Evolutionary conservation across 2,113 vertebrate genomes (phyloP), one percentile per base, ranked within the genome.

Genomic region (Hystrix brachyura): DNA sequence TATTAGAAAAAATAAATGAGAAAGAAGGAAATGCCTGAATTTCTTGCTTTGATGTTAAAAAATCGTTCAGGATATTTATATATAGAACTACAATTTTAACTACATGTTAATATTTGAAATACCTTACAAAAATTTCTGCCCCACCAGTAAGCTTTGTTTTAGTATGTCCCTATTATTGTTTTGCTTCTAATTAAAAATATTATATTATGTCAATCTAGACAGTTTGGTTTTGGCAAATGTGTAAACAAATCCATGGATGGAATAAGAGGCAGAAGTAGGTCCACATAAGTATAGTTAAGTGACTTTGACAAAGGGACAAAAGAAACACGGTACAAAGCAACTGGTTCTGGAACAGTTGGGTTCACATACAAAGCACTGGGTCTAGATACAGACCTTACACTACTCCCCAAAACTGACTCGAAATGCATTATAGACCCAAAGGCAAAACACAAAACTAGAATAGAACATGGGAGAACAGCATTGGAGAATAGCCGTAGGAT

Each of bases 111-210:
- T 0, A 69, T 65, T 81, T 69, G 46, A 53, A 18, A 95, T 89
- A n/a, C 32, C 43, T 46, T 57, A 13, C 13, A 88, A 74, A 65
- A 53, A 15, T 48, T n/a, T 62, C 51, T 59, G 15, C 64, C 7
- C 29, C 72, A 71, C 34, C 13, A 86, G 57, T 51, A 57, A 14
- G 19, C 2, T 82, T 72, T 60, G 2, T 15, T 96, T 90, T 46
- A 85, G 11, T 4, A 62, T 69, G 32, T 43, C 59, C n/a, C 12
- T 7, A 53, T 79, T 80, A 62, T 25, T 3, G 59, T 82, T 80
- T 82, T 69, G 18, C 23, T 43, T 80, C 64, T 25, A 60, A 34
- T 90, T 72, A 55, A 88, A 84, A 95, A 51, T 69, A 85, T 43
- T 53, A 11, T 10, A 51, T 57, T 86, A 90, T 13, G 51, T 43